Percentiles rank a stretch among this genome's conserved stretches.
Conservation (phyloP, 1,140 invertebrate species). For the Sitophilus oryzae region DNA sequence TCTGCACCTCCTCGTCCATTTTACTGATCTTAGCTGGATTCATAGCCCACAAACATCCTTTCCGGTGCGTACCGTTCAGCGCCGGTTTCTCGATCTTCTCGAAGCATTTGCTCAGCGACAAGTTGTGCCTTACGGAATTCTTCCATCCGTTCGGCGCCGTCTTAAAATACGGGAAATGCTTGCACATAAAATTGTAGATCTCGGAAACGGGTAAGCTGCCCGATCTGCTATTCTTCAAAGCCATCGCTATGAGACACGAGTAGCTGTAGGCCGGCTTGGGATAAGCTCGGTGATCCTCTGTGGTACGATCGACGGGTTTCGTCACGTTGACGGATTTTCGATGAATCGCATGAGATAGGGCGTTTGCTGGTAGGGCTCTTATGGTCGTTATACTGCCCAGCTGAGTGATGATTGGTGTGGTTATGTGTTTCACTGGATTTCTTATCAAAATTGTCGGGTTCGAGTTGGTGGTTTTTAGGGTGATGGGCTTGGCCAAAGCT, state of each 20-base stretch:
- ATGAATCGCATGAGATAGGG: slow-evolving; percentile 22
- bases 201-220: slow-evolving; percentile 95
- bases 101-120: slow-evolving; percentile 95
- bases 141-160: slow-evolving; percentile 97
- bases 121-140: slow-evolving; percentile 93
- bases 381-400: slow-evolving; percentile 33
- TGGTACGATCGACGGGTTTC: slow-evolving; percentile 11
- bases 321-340: slow-evolving; percentile 19
- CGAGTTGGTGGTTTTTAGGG: slow-evolving; percentile 7
- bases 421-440: slow-evolving; percentile 27
- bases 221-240: slow-evolving; percentile 89
- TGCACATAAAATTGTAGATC: slow-evolving; percentile 98
- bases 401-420: slow-evolving; percentile 35
- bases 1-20: slow-evolving; percentile 96
- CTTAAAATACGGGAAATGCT: slow-evolving; percentile 97
- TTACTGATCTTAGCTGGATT: slow-evolving; percentile 90
- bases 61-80: slow-evolving; percentile 71
- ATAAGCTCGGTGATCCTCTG: slow-evolving; percentile 65
- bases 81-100: slow-evolving; percentile 94
- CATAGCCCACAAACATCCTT: slow-evolving; percentile 93
- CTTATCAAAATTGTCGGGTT: slow-evolving; percentile 14
- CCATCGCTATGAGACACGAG: slow-evolving; percentile 89
- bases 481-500: slow-evolving; percentile 31
- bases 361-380: slow-evolving; percentile 26
- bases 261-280: slow-evolving; percentile 97